phyloP scores from a whole-genome alignment of 2,888 invertebrate genomes.

The Blastobasis adustella region DNA sequence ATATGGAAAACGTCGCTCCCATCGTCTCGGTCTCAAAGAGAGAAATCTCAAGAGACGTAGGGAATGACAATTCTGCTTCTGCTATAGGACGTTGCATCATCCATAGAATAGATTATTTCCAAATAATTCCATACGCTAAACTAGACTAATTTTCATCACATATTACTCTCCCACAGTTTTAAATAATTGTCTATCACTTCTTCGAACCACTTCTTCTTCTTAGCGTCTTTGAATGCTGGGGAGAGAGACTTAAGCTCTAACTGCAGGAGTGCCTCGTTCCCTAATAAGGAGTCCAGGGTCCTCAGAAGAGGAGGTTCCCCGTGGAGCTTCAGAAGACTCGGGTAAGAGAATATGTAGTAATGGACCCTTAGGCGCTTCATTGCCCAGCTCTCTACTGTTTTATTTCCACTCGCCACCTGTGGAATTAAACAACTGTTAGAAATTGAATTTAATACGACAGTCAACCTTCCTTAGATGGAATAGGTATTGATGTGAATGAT shows the following conservation, averaged over 20 bases:
- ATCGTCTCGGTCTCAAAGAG: no score
- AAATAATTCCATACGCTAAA: slow-evolving; percentile 19
- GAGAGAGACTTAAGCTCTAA: slow-evolving; percentile 86
- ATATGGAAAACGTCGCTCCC: no score
- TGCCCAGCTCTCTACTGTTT: slow-evolving; percentile 86
- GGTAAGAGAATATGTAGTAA: slow-evolving; percentile 88
- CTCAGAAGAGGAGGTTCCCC: slow-evolving; percentile 83
- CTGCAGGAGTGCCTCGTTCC: slow-evolving; percentile 89
- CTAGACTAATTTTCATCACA: slow-evolving; percentile 67
- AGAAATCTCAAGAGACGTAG: no score
- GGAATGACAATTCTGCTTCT: neutral
- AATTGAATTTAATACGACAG: no score
- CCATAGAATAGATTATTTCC: no score
- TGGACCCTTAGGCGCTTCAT: slow-evolving; percentile 80
- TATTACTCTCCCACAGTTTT: slow-evolving; percentile 92
- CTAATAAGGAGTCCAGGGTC: slow-evolving; percentile 81
- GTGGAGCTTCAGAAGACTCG: slow-evolving; percentile 86
- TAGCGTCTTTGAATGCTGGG: slow-evolving; percentile 83
- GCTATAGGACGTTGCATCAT: no score
- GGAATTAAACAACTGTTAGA: slow-evolving; percentile 7
- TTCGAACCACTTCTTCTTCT: slow-evolving; percentile 87
- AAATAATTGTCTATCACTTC: slow-evolving; percentile 93
- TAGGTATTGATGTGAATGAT: no score
- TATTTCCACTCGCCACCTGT: slow-evolving; percentile 84
- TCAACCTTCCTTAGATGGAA: no score